Base-by-base conservation (phyloP, 2,113 vertebrate species). In the Cyprinodon brontotheroides region DNA sequence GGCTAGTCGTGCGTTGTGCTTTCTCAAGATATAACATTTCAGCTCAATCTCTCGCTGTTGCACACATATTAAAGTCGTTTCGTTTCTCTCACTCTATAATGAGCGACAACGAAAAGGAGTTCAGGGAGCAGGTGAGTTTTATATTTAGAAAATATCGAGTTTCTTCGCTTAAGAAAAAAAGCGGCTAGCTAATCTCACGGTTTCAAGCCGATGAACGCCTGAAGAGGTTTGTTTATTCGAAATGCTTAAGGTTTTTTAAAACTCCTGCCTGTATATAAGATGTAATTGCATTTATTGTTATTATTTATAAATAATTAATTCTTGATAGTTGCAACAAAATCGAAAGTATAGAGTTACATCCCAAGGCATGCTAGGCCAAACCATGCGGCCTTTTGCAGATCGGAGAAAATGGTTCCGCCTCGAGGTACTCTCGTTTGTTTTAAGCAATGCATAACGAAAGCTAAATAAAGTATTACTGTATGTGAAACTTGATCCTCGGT, bases 61-160 rank as follows among this genome's bases (percentile, higher is more conserved):
- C n/a, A 53, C 2, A 57, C 7, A 17, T n/a, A 8, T 61, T 68
- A 37, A 59, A 73, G 5, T 57, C 45, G 59, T 57, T 45, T 47
- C 4, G 45, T 15, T 38, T 2, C 53, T 37, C 20, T 63, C 61
- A 74, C 14, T 47, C 17, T 48, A 87, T 68, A 29, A 92, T 93
- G 93, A 94, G 93, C 61, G 91, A 92, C 89, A 88, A 83, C 90
- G 91, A 91, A 70, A 92, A 91, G 86, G 91, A 92, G 3, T 94
- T 90, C 69, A 82, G 75, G 61, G 89, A 94, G 77, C 83, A 88
- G 90, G 91, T 93, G 87, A 90, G 93, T 93, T 81, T 4, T 7
- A 29, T 10, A n/a, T 9, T 20, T n/a, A 37, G 13, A 60, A 62
- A 77, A 36, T 36, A 59, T 3, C 37, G 3, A 57, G 17, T 57